Evolutionary conservation across 2,797 vertebrate genomes (phyloP), one percentile per base, ranked within the genome.

Genomic region (Mormyrops attenuatus): DNA sequence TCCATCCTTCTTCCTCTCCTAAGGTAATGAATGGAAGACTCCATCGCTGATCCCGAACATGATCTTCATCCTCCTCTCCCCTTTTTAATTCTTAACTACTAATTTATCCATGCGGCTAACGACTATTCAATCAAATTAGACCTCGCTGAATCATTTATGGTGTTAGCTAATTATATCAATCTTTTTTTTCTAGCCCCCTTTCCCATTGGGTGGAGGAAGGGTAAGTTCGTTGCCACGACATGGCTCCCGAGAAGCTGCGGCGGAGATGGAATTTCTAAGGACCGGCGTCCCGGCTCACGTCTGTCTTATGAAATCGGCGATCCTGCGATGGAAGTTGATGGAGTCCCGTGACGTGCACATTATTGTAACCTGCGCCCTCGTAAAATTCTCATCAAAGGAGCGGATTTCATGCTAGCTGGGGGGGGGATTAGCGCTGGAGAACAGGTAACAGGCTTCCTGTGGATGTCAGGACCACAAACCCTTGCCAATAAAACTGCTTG

Each of bases 111-210:
- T 13, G 73, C 17, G 5, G 41, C 86, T 44, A 60, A 50, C 49
- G 88, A 47, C 82, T 52, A 73, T 88, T 90, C 87, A 22, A 63
- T 52, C 49, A 63, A 88, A 88, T 80, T 47, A 57, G 50, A 34
- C 50, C 84, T 85, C 22, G 22, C 84, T 85, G 84, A 85, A 85
- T 85, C 84, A 85, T 85, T 87, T 57, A 55, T 38, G 34, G 50
- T 52, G 52, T 38, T 87, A 57, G 85, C 85, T 60, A 55, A 87
- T 87, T 87, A 57, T 57, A 55, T 26, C 84, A 85, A 85, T 85
- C 84, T 85, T 85, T 85, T 44, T 47, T 52, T 22, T 30, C 20
- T 17, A 50, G 11, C 26, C 11, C 1, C 22, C n/a, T 50, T 30
- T 50, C 82, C 73, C 34, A 30, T 44, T 26, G 82, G 82, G 3